A percentile compares a stretch with the other conserved stretches of the same genome.
These are phyloP conservation scores for Sorex fumeus DNA, from an alignment of 2,113 vertebrate species.

Conservation along the genomic window DNA sequence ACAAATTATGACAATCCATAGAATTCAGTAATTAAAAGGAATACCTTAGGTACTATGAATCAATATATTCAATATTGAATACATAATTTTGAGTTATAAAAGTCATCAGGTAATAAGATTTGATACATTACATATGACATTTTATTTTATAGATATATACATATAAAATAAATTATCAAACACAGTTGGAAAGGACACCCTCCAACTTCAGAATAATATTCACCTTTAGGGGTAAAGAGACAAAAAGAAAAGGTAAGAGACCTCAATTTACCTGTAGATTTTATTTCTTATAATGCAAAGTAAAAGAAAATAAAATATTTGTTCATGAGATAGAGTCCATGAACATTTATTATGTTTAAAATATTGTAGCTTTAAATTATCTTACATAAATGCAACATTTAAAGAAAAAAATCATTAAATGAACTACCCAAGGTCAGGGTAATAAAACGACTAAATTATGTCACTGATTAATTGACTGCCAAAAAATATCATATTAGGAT, in stretches of 20 bases:
- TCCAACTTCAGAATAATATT: slow-evolving; percentile 53
- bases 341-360: background rate
- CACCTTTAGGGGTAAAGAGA: slow-evolving; percentile 25
- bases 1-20: slow-evolving; percentile 25
- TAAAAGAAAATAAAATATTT: slow-evolving; percentile 44
- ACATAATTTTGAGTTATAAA: slow-evolving; percentile 40
- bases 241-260: slow-evolving; percentile 29
- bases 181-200: background rate
- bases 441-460: background rate
- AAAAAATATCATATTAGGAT: background rate
- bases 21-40: slow-evolving; percentile 35
- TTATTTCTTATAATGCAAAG: slow-evolving; percentile 35
- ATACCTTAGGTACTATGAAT: background rate
- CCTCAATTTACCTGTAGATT: slow-evolving; percentile 3
- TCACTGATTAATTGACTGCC: slow-evolving; percentile 2
- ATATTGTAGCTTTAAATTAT: slow-evolving; percentile 22
- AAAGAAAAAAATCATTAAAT: slow-evolving; percentile 44
- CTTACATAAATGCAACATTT: slow-evolving; percentile 51
- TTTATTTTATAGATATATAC: slow-evolving; percentile 42
- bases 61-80: slow-evolving; percentile 36
- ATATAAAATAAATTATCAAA: slow-evolving; percentile 36
- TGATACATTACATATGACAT: background rate
- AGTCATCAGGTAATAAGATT: slow-evolving; percentile 14
- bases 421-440: background rate
- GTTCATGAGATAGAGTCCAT: background rate